Conservation (phyloP, 2,888 invertebrate genomes). For the Abscondita cerata region DNA sequence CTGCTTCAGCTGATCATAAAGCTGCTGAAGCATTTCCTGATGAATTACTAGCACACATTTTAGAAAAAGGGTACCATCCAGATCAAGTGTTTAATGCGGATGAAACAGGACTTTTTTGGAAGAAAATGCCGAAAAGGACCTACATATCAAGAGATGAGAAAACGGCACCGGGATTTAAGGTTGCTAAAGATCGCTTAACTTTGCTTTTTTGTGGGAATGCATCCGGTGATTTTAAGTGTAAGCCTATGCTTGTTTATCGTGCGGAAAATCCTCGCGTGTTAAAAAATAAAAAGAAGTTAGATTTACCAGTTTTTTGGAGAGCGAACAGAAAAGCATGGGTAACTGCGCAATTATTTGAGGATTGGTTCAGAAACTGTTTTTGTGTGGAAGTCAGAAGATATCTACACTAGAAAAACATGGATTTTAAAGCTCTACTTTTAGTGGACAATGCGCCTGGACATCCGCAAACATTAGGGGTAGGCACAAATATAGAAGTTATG, state of each 20-base stretch:
- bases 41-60: conserved; percentile 5
- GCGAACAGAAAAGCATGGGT: background rate
- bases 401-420: background rate
- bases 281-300: background rate
- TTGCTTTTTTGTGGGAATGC: conserved; percentile 20
- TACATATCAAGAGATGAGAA: conserved; percentile 13
- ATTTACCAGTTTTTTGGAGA: conserved; percentile 8
- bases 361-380: conserved; percentile 2
- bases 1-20: conserved; percentile 10
- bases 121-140: conserved; percentile 11
- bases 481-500: background rate
- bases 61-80: conserved; percentile 10
- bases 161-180: conserved; percentile 14
- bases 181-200: conserved; percentile 19
- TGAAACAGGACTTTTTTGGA: conserved; percentile 15
- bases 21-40: conserved; percentile 11
- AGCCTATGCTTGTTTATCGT: conserved; percentile 4
- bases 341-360: background rate
- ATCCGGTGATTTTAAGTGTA: conserved; percentile 19
- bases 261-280: background rate
- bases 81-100: conserved; percentile 21
- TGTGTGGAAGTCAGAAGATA: background rate
- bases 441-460: background rate
- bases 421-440: conserved; percentile 3
- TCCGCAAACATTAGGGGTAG: background rate